These are phyloP conservation scores for Drosophila bifasciata DNA, from an alignment of 1,140 invertebrate species.

Conservation along the genomic window DNA sequence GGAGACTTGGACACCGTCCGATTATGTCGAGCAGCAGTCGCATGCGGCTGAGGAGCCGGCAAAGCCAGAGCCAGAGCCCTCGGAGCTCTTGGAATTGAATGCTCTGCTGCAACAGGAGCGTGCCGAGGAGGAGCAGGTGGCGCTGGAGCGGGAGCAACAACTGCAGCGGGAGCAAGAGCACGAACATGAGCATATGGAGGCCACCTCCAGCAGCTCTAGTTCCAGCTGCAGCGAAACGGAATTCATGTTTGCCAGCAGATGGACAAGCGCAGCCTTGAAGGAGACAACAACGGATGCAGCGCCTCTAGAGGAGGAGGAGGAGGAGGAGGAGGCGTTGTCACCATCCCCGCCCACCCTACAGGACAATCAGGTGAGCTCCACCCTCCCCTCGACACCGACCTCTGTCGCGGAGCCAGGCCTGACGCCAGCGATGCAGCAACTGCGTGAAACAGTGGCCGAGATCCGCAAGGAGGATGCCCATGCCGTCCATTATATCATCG, in stretches of 20 bases:
- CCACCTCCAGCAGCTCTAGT: slow-evolving; percentile 32
- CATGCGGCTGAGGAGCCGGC: background rate
- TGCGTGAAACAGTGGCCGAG: slow-evolving; percentile 36
- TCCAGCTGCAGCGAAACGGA: slow-evolving; percentile 13
- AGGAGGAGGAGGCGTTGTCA: background rate
- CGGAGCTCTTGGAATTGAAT: slow-evolving; percentile 66
- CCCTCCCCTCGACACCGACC: slow-evolving; percentile 51
- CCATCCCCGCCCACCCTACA: slow-evolving; percentile 30
- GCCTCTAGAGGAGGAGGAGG: background rate
- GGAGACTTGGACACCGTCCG: background rate
- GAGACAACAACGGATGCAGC: background rate
- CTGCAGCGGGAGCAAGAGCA: slow-evolving; percentile 31
- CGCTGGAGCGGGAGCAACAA: slow-evolving; percentile 56
- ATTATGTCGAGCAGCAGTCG: no score
- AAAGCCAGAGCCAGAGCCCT: slow-evolving; percentile 30
- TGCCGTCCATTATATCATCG: slow-evolving; percentile 46
- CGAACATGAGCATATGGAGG: slow-evolving; percentile 34
- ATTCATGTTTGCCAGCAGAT: slow-evolving; percentile 1
- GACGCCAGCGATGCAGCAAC: slow-evolving; percentile 10
- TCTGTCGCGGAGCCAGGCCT: no score
- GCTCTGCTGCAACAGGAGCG: slow-evolving; percentile 77
- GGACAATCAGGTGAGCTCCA: slow-evolving; percentile 69
- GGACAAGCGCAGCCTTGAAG: slow-evolving; percentile 5
- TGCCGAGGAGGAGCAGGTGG: slow-evolving; percentile 77
- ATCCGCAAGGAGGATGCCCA: slow-evolving; percentile 49